Percentiles rank a stretch among this genome's conserved stretches.
Evolutionary conservation across 2,113 vertebrate genomes (phyloP).

Genomic region (Petrocephalus zakoni): DNA sequence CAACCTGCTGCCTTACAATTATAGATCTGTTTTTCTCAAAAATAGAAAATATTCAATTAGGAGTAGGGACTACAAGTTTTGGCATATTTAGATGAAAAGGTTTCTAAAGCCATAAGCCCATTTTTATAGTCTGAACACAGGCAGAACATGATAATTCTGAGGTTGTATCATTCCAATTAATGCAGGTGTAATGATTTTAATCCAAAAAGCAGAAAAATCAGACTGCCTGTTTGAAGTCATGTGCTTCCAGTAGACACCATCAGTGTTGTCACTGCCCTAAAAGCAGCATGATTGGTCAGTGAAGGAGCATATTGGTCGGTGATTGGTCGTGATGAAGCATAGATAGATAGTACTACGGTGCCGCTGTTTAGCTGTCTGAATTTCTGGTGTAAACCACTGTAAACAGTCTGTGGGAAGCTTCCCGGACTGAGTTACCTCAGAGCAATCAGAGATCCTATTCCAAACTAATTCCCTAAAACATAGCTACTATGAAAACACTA

Average conservation of each 20-base stretch:
- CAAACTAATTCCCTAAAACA: slow-evolving; percentile 12
- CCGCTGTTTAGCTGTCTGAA: background rate
- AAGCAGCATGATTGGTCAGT: background rate
- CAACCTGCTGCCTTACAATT: background rate
- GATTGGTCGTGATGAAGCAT: background rate
- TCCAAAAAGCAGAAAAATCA: background rate
- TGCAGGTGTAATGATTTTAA: background rate
- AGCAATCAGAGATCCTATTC: background rate
- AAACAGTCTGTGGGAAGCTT: background rate
- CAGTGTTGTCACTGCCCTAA: background rate
- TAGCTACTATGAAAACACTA: background rate
- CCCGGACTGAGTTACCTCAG: background rate
- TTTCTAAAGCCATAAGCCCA: background rate
- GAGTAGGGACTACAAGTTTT: background rate
- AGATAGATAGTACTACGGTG: background rate
- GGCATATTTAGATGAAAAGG: background rate
- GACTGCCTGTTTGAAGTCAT: background rate
- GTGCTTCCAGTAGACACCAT: background rate
- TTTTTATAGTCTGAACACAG: background rate
- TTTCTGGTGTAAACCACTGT: background rate
- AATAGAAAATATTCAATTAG: background rate
- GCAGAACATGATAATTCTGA: background rate
- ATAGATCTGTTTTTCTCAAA: background rate
- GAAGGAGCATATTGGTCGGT: background rate
- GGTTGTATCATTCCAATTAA: background rate